phyloP scores from a whole-genome alignment of 1,140 invertebrate genomes.

The Drosophila prosaltans region DNA sequence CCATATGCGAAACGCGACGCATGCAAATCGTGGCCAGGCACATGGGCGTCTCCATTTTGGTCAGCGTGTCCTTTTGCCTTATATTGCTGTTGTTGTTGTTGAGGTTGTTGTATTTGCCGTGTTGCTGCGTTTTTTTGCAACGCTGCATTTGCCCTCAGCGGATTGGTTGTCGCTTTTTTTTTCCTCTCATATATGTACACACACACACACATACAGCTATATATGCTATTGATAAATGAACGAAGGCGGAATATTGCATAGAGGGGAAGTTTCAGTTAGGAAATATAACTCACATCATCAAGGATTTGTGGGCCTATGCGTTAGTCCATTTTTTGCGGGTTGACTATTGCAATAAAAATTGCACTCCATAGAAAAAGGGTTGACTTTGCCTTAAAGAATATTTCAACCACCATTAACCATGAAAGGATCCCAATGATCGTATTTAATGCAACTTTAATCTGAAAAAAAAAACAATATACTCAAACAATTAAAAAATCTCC shows the following conservation, averaged over 20 bases:
- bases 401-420: not conserved
- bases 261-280: too few species aligned
- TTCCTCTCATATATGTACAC: conserved; percentile 61
- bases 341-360: not conserved
- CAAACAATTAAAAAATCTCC: conserved; percentile 32
- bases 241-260: too few species aligned
- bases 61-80: conserved; percentile 51
- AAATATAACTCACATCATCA: not conserved
- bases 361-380: not conserved
- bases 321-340: not conserved
- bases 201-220: not conserved
- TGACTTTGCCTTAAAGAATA: not conserved
- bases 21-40: conserved; percentile 71
- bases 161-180: conserved; percentile 63
- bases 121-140: conserved; percentile 74
- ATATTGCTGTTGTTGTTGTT: too few species aligned
- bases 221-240: conserved; percentile 1
- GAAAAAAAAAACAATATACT: too few species aligned
- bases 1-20: conserved; percentile 46
- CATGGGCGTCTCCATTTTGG: conserved; percentile 58
- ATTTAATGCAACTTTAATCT: not conserved
- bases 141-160: conserved; percentile 68
- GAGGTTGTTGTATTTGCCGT: conserved; percentile 6
- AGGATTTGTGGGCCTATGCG: conserved; percentile 4
- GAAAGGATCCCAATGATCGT: not conserved